Percentiles rank a stretch among this genome's conserved stretches.
These are phyloP conservation scores for Zaprionus kolodkinae DNA, from an alignment of 1,140 invertebrate species.

Conservation along the genomic window DNA sequence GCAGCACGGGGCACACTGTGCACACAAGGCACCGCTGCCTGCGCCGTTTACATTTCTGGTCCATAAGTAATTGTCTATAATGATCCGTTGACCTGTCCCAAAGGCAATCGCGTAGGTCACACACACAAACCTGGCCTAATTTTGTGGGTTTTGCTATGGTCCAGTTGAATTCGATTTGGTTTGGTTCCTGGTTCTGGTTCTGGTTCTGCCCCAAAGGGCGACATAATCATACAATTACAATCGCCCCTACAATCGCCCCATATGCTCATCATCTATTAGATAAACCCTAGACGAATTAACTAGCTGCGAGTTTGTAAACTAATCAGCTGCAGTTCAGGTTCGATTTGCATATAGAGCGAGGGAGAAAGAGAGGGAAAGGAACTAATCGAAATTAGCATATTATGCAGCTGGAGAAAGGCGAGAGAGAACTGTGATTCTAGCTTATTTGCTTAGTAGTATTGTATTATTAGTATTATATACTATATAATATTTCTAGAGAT, in stretches of 20 bases:
- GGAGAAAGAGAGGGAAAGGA: too few relatives aligned
- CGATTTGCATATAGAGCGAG: background rate
- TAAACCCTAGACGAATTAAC: background rate
- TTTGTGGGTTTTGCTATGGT: constrained; percentile 1
- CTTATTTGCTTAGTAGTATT: background rate
- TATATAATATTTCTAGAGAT: too few relatives aligned
- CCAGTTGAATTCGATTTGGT: background rate
- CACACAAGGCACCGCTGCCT: background rate
- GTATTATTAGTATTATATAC: too few relatives aligned
- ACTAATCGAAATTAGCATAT: background rate
- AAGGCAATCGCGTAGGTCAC: constrained; percentile 13
- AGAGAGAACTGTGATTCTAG: background rate
- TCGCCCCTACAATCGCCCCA: constrained; percentile 8
- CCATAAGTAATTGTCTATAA: constrained; percentile 31
- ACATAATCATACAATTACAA: constrained; percentile 14
- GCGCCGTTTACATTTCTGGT: constrained; percentile 18
- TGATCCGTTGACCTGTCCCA: constrained; percentile 17
- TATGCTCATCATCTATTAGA: background rate
- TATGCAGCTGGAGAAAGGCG: background rate
- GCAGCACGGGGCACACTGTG: constrained; percentile 28
- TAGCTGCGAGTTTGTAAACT: background rate
- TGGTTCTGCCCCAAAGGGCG: constrained; percentile 16
- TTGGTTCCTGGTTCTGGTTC: too few relatives aligned
- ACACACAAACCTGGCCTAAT: background rate
- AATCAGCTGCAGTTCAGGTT: background rate